Base-by-base conservation (phyloP, 2,797 vertebrate species). In the Sebastes trivittatus region DNA sequence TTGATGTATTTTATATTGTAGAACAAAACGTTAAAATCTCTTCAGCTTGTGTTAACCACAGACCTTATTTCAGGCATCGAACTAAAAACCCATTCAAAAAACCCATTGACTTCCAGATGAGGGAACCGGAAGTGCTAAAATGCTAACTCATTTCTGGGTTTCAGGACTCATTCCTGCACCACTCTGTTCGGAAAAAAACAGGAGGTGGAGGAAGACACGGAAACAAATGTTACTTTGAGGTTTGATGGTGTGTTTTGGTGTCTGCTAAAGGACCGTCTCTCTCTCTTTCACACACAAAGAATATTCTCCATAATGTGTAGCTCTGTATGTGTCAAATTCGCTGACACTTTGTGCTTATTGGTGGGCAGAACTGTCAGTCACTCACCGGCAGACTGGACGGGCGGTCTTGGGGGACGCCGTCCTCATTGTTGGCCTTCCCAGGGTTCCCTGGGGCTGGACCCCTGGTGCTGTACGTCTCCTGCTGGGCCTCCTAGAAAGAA, bases 301-400 rank as follows among this genome's bases (percentile, higher is more conserved):
- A n/a, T 27, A 6, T 7, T 36, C 3, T 25, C 10, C 8, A 1
- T 62, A 2, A 25, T 54, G 54, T 63, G 11, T 13, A 11, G 61
- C 9, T 7, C 2, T 27, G 54, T 62, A 42, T 42, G 38, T 16
- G 42, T 29, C 18, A 3, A 20, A 54, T 56, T 46, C 9, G 32
- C 60, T 20, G 16, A 65, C 36, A 16, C 14, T 36, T n/a, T 62
- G 55, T 30, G 54, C 27, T 25, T 14, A 68, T 20, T 9, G 56
- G 66, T 13, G 11, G n/a, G 32, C 20, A 55, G 30, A 63, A 65
- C 23, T 72, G 74, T 78, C 88, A 87, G 14, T 82, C 66, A 96
- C 97, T 98, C 96, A 99, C 97, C 94, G 97, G 97, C 94, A 99
- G 96, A 82, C 97, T 99, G 2, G 97, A 99, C 54, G 97, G 97